A percentile compares a stretch with the other conserved stretches of the same genome.
phyloP scores from a whole-genome alignment of 2,888 invertebrate genomes.

The Cryptocheilus praepositus region DNA sequence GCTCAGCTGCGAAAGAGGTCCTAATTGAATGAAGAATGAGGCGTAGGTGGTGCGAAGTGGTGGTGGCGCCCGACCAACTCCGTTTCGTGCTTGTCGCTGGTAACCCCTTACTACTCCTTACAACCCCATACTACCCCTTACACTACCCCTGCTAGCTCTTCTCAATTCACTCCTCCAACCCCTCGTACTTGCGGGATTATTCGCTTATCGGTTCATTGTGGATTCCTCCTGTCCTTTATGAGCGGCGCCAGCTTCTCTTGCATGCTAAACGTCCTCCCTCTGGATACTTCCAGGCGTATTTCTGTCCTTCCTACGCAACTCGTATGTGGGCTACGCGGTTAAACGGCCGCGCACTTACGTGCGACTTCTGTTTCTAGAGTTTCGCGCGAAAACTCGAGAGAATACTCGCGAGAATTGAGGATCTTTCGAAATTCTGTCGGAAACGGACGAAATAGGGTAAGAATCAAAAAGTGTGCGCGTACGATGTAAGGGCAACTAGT shows the following conservation, averaged over 20 bases:
- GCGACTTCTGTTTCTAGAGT: not conserved
- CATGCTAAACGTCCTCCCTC: constrained; percentile 50
- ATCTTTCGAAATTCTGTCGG: not conserved
- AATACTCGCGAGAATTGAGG: no score
- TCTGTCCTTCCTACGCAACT: constrained; percentile 3
- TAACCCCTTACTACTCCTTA: constrained; percentile 3
- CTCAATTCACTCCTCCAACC: constrained; percentile 25
- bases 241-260: constrained; percentile 53
- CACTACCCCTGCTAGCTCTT: constrained; percentile 9
- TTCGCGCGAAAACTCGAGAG: no score
- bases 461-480: no score
- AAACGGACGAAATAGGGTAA: no score
- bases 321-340: constrained; percentile 31
- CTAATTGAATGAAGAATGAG: constrained; percentile 19
- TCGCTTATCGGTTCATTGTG: constrained; percentile 66
- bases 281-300: constrained; percentile 26
- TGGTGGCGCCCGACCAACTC: constrained; percentile 6
- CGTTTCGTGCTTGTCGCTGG: constrained; percentile 17
- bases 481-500: no score
- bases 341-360: constrained; percentile 1
- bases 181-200: constrained; percentile 53
- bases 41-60: not conserved
- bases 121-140: no score
- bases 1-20: constrained; percentile 11
- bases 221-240: constrained; percentile 65